Conservation (phyloP, 2,888 invertebrate species). For the Desoria tigrina region DNA sequence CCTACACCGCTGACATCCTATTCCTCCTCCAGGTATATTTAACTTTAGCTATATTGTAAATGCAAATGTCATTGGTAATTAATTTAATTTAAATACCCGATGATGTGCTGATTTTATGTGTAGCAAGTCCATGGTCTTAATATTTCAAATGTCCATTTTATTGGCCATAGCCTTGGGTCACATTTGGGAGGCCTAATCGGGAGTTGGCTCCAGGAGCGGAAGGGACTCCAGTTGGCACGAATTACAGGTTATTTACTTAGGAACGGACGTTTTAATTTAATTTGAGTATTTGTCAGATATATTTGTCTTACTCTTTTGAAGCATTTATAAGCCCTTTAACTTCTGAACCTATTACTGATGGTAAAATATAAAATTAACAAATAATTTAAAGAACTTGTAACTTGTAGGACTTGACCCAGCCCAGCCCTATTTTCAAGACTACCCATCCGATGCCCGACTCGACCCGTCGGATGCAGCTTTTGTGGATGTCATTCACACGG, state of each 20-base stretch:
- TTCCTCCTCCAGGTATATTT: conserved; percentile 55
- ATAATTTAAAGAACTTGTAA: no score
- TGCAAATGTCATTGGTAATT: no score
- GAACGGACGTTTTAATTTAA: no score
- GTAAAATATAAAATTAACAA: no score
- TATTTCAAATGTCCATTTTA: conserved; percentile 71
- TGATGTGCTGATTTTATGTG: no score
- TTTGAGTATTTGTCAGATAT: no score
- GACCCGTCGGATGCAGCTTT: conserved; percentile 55
- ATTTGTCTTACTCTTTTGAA: no score
- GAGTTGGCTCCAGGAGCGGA: conserved; percentile 64
- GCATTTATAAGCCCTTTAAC: no score
- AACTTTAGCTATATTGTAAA: no score
- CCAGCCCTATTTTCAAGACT: conserved; percentile 56
- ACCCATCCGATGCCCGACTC: conserved; percentile 54
- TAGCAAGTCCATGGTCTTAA: conserved; percentile 60
- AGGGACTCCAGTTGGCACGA: conserved; percentile 63
- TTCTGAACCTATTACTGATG: no score
- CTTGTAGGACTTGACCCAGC: conserved; percentile 55
- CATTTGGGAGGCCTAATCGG: conserved; percentile 85
- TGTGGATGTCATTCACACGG: conserved; percentile 54
- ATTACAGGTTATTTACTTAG: conserved; percentile 74
- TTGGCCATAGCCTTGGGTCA: conserved; percentile 72
- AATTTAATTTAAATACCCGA: no score
- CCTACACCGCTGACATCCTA: conserved; percentile 74